phyloP scores from a whole-genome alignment of 2,797 vertebrate genomes.

The Eulemur rubriventer region DNA sequence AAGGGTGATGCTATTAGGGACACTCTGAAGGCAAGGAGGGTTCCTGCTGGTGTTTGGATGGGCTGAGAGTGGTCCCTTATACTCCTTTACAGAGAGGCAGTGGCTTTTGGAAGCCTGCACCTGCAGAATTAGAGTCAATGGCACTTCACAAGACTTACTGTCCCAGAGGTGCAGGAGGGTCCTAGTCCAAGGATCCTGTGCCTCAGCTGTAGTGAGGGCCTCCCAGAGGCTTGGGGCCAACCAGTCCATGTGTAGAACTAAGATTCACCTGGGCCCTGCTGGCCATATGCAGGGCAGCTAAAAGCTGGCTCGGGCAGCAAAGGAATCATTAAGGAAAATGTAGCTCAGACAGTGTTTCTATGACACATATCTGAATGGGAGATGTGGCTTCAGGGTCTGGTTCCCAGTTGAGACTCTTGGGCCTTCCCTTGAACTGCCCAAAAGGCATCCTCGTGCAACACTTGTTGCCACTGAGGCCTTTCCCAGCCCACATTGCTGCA shows the following conservation, averaged over 20 bases:
- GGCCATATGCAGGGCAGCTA: not conserved
- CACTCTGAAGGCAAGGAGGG: not conserved
- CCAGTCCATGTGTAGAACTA: not conserved
- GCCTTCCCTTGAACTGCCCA: not conserved
- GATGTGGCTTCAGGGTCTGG: not conserved
- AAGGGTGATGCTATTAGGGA: not conserved
- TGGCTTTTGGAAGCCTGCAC: not conserved
- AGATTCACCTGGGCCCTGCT: not conserved
- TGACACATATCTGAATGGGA: not conserved
- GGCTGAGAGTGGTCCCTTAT: not conserved
- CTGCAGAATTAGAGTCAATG: not conserved
- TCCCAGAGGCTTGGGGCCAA: not conserved
- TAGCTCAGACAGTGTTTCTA: not conserved
- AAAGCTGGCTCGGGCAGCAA: not conserved
- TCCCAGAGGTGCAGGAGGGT: not conserved
- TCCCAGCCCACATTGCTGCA: not conserved
- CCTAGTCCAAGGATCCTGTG: not conserved
- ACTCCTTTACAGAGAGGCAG: not conserved
- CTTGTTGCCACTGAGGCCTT: not conserved
- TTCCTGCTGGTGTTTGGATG: not conserved
- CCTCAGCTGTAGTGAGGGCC: not conserved
- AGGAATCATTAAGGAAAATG: not conserved
- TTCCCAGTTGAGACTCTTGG: not conserved
- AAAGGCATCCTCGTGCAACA: not conserved
- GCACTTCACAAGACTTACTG: not conserved